Base-by-base conservation (phyloP, 2,888 invertebrate genomes). In the Tetheella fluctuosa region DNA sequence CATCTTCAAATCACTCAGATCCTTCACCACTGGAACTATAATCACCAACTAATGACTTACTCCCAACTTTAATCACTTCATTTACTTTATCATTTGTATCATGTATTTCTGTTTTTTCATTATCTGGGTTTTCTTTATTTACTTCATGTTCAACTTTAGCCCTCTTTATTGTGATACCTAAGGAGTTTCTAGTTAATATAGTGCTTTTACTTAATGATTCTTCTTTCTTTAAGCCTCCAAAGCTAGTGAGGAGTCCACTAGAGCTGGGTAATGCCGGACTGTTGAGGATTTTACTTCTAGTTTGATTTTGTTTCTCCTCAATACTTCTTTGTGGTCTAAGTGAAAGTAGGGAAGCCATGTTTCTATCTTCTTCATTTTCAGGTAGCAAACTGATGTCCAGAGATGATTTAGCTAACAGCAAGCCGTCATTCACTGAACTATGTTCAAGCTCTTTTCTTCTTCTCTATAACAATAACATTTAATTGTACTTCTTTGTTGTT, bases 281-380 rank as follows among this genome's bases (percentile, higher is more conserved):
- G 71, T 94, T 93, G 0, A 95, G 80, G 48, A 95, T 92, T 59
- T 91, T 94, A 28, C 81, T 83, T 63, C 94, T 89, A 28, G 89
- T 90, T 13, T 91, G 87, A 0, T 75, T 84, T 65, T 94, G 94
- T 3, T 90, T 94, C 76, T 96, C 95, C 58, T 94, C 90, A 42
- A 95, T 94, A 85, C 95, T 94, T 79, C 89, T 93, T 15, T 94
- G 86, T 1, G 96, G 95, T 77, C 95, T 94, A 4, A 96, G 86
- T 60, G 95, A 94, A 67, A 97, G 94, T 5, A 98, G 90, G 0
- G 95, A 94, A 0, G 98, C 98, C 86, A 97, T 92, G 80, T 95
- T 95, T 59, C 94, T 94, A 80, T 99, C 98, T 63, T 97, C 97
- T 59, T 96, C 95, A 23, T 94, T 94, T 86, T 99, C 98, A 1